Percentiles rank a stretch among this genome's conserved stretches.
These are phyloP conservation scores for Vimba vimba DNA, from an alignment of 2,113 vertebrate species.

Conservation along the genomic window DNA sequence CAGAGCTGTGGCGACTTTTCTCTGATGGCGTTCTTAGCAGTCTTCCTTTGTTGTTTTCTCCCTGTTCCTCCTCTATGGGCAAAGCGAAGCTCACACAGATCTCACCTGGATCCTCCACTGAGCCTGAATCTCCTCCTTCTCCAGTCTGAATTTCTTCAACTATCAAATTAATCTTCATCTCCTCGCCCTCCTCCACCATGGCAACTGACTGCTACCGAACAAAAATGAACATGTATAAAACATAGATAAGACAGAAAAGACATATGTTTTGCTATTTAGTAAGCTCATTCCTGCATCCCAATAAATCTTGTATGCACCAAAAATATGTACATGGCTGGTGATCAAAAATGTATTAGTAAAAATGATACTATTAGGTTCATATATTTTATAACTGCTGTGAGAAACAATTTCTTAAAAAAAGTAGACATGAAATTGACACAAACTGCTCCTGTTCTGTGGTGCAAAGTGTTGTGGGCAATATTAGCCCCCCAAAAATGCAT, in stretches of 20 bases:
- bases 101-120: constrained; percentile 34
- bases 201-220: constrained; percentile 42
- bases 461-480: too few relatives aligned
- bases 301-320: background rate
- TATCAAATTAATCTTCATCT: constrained; percentile 32
- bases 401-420: too few relatives aligned
- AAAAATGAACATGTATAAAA: background rate
- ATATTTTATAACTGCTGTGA: too few relatives aligned
- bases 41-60: constrained; percentile 16
- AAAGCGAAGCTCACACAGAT: background rate
- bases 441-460: too few relatives aligned
- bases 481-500: too few relatives aligned
- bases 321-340: background rate
- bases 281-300: background rate
- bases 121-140: constrained; percentile 13
- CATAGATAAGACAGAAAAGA: background rate
- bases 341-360: background rate
- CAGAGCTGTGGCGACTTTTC: constrained; percentile 36
- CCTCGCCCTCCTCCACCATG: constrained; percentile 37
- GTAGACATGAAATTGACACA: too few relatives aligned
- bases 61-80: constrained; percentile 31
- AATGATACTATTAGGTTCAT: background rate
- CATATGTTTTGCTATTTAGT: background rate
- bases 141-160: constrained; percentile 21
- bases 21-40: constrained; percentile 21